phyloP scores from a whole-genome alignment of 2,797 vertebrate genomes.

The Salmo trutta region DNA sequence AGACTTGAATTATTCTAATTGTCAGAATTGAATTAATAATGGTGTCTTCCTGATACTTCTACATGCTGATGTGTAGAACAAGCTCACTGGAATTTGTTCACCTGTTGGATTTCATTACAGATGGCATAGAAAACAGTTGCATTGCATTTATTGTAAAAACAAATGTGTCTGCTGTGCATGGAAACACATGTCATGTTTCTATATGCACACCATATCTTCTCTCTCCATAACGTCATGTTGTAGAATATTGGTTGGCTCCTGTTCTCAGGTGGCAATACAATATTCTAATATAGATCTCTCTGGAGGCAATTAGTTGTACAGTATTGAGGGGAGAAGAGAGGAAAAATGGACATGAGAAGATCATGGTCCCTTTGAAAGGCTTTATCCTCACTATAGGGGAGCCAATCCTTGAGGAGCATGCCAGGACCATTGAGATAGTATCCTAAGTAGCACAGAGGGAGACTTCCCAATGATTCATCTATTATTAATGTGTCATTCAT shows the following conservation, averaged over 20 bases:
- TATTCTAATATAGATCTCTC: not conserved
- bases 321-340: conserved; percentile 4
- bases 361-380: conserved; percentile 20
- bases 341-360: conserved; percentile 21
- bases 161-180: not conserved
- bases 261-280: too few relatives aligned
- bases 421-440: conserved; percentile 28
- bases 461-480: conserved; percentile 30
- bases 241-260: too few relatives aligned
- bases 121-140: not conserved
- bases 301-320: too few relatives aligned
- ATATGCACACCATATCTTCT: not conserved
- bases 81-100: too few relatives aligned
- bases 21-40: conserved; percentile 46
- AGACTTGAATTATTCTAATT: conserved; percentile 43
- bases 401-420: conserved; percentile 22
- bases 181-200: not conserved
- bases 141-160: not conserved
- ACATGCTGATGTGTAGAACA: not conserved
- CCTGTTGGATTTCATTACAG: conserved; percentile 5
- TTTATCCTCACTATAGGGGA: conserved; percentile 28
- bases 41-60: conserved; percentile 21
- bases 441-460: conserved; percentile 15
- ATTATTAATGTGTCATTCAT: conserved; percentile 40
- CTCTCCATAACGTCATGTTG: not conserved